Conservation (phyloP, 92 coral and sea anemone species). For the Bergia sp. region DNA sequence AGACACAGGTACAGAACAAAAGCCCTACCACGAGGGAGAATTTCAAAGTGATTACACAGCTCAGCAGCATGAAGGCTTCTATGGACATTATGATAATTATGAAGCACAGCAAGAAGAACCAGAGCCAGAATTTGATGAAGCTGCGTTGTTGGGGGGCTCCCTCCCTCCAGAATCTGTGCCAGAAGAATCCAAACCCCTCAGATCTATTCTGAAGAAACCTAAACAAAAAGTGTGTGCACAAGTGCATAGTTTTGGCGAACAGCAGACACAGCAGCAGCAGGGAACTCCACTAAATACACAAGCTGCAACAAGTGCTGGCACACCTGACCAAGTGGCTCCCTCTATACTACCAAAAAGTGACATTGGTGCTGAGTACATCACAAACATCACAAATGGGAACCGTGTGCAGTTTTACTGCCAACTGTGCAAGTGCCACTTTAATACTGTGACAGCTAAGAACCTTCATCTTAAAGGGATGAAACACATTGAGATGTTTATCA, state of each 20-base stretch:
- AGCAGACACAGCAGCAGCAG: neutral
- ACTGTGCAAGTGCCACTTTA: constrained; percentile 86
- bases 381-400: constrained; percentile 63
- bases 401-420: constrained; percentile 78
- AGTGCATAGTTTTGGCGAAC: no score
- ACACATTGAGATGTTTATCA: constrained; percentile 90
- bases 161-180: neutral
- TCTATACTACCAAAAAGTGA: constrained; percentile 61
- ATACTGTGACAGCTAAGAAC: constrained; percentile 88
- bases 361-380: constrained; percentile 89
- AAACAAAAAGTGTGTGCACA: neutral
- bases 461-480: constrained; percentile 91
- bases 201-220: constrained; percentile 79
- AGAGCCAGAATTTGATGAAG: constrained; percentile 22
- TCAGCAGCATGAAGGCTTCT: neutral
- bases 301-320: neutral
- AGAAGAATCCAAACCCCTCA: constrained; percentile 65
- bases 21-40: neutral
- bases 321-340: constrained; percentile 10
- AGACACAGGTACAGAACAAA: neutral
- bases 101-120: constrained; percentile 21
- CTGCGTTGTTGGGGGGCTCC: neutral
- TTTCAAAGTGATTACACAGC: constrained; percentile 4
- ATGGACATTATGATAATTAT: constrained; percentile 14
- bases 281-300: neutral